Percentiles rank a stretch among this genome's conserved stretches.
Evolutionary conservation across 2,797 vertebrate species (phyloP).

Genomic region (Bradypus variegatus): DNA sequence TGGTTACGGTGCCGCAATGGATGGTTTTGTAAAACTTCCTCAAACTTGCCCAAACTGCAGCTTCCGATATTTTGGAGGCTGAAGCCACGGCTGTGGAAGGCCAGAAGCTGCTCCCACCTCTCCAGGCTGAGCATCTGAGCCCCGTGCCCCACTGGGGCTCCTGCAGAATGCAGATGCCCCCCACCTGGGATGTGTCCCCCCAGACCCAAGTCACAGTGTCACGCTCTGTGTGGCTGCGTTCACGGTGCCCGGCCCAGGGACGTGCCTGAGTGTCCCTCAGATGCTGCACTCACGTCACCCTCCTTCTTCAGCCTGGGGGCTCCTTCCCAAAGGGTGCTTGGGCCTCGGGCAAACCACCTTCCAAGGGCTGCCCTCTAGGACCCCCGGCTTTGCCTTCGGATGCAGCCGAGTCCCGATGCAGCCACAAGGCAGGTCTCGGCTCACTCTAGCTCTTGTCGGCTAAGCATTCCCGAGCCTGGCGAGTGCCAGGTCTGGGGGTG

Average conservation of each 20-base stretch:
- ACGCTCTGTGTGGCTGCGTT: no score
- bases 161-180: not conserved
- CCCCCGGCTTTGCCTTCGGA: not conserved
- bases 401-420: not conserved
- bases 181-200: not conserved
- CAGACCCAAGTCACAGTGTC: not conserved
- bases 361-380: not conserved
- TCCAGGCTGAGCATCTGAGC: not conserved
- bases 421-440: not conserved
- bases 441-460: not conserved
- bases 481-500: not conserved
- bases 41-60: not conserved
- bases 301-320: not conserved
- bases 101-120: not conserved
- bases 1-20: not conserved
- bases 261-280: not conserved
- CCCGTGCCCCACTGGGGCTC: not conserved
- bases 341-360: not conserved
- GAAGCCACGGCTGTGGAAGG: not conserved
- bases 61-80: not conserved
- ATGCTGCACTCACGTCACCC: not conserved
- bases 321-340: not conserved
- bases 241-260: not conserved
- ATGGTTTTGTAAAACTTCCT: conserved; percentile 1
- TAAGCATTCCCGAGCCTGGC: not conserved